Base-by-base conservation (phyloP, 1,140 invertebrate species). In the Brachionus rubens region DNA sequence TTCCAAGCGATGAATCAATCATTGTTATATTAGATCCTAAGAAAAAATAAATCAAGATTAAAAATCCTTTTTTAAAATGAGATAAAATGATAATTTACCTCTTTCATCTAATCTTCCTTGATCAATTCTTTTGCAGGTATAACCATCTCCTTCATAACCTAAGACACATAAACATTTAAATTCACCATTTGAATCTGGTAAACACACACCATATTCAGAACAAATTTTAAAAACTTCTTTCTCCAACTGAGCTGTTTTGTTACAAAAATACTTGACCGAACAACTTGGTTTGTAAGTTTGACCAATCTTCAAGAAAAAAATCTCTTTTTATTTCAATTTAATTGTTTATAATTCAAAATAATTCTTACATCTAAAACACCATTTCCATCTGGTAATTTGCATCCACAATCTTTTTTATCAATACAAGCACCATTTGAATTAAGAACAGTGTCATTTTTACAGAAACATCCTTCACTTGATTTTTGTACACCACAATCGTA, bases 391-490 rank as follows among this genome's bases (percentile, higher is more conserved):
- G 68, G 68, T 36, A 72, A 24, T 30, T 30, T 41, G 30, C 68
- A 72, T 14, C 72, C 48, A 59, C 72, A 75, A 7, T 19, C 4
- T 56, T 75, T 43, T 28, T 28, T 28, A 30, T 30, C 24, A 16
- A 75, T 16, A 56, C 72, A 75, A 28, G 36, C 41, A 36, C 72
- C 72, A n/a, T 30, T 56, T 16, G 41, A 50, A n/a, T 72, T 19
- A 9, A 72, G 33, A 28, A 72, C 30, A 30, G 50, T 50, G 21
- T 46, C 68, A 33, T 26, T 48, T 54, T 72, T 48, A 21, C 68
- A 72, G 21, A 33, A 72, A 21, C 68, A 72, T 16, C 33, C 68
- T 33, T 72, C 68, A 14, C 24, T 26, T 40, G n/a, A 14, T 40
- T 50, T 14, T 19, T 1, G 33, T 4, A 40, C 26, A 33, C 68